These are phyloP conservation scores for Magallana nippona DNA, from an alignment of 2,888 invertebrate species.

Conservation along the genomic window DNA sequence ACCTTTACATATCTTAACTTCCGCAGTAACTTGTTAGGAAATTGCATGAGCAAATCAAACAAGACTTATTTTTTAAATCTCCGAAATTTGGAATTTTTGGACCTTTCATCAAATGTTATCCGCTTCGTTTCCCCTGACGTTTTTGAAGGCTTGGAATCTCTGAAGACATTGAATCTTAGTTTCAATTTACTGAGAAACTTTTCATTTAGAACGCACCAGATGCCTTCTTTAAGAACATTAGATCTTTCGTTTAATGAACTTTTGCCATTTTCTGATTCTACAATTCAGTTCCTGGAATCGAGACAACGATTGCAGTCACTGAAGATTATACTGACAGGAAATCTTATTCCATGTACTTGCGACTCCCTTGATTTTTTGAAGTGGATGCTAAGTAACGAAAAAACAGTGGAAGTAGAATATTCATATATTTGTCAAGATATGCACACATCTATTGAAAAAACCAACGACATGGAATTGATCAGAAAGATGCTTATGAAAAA, in stretches of 20 bases:
- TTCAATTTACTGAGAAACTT: constrained; percentile 22
- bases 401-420: neutral
- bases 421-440: neutral
- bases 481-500: neutral
- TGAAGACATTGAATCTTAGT: constrained; percentile 14
- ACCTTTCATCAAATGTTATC: constrained; percentile 14
- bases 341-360: constrained; percentile 40
- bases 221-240: neutral
- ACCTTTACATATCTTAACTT: neutral
- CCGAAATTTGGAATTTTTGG: neutral
- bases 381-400: constrained; percentile 26
- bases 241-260: constrained; percentile 27
- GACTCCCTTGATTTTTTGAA: constrained; percentile 34
- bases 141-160: constrained; percentile 25
- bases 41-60: neutral
- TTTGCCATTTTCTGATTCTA: neutral
- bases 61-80: constrained; percentile 15
- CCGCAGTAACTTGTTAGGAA: neutral
- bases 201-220: neutral
- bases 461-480: neutral
- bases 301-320: neutral
- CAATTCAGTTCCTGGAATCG: neutral
- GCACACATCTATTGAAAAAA: neutral
- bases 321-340: constrained; percentile 15
- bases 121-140: neutral